Conservation (phyloP, 2,797 vertebrate genomes). For the Delichon dasypus region DNA sequence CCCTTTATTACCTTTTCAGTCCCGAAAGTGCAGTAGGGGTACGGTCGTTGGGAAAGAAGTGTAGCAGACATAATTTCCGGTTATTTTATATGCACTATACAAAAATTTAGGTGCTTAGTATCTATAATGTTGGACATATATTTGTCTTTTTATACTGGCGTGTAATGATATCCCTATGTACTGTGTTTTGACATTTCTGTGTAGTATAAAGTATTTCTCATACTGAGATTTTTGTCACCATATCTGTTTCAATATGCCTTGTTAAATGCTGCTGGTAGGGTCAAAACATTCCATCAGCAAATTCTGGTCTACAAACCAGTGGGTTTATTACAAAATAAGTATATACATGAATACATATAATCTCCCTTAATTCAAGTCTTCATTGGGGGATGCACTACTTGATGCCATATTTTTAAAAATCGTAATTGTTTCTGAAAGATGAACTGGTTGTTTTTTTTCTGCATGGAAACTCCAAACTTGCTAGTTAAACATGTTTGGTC, state of each 20-base stretch:
- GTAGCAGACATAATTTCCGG: not conserved
- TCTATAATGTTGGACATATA: not conserved
- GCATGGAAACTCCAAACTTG: not conserved
- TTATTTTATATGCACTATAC: not conserved
- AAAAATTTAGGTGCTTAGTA: not conserved
- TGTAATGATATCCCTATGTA: not conserved
- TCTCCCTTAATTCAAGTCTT: not conserved
- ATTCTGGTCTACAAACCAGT: not conserved
- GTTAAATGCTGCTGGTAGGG: not conserved
- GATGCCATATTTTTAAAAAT: not conserved
- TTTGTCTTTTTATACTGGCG: not conserved
- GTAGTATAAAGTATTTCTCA: not conserved
- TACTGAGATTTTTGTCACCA: not conserved
- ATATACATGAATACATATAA: not conserved
- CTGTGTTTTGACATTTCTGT: not conserved
- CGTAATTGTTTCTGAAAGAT: not conserved
- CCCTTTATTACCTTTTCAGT: not conserved
- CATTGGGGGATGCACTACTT: not conserved
- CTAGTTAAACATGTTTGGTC: not conserved
- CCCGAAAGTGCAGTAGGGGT: not conserved
- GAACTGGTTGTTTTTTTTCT: not conserved
- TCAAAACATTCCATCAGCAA: not conserved
- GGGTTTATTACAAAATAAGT: not conserved
- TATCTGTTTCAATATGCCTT: not conserved
- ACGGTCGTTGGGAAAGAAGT: rapidly evolving